Conservation (phyloP, 2,113 vertebrate species). For the Neolamprologus falcicula region DNA sequence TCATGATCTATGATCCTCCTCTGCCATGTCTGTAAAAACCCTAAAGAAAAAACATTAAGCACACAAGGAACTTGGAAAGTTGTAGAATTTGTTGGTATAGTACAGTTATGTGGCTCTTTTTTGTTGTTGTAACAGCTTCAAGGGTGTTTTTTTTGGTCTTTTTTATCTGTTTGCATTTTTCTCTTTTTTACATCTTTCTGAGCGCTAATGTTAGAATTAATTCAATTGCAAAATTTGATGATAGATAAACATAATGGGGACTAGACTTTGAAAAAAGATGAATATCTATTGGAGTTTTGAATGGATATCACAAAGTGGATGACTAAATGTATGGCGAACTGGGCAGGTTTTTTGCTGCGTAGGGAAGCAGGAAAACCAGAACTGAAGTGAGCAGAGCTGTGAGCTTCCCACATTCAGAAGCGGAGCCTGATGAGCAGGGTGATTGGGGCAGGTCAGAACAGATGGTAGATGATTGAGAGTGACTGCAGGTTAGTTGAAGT, state of each 20-base stretch:
- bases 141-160: not conserved
- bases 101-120: not conserved
- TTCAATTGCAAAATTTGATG: not conserved
- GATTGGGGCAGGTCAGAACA: not conserved
- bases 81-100: constrained; percentile 3
- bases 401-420: not conserved
- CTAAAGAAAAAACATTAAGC: not conserved
- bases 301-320: not conserved
- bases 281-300: not conserved
- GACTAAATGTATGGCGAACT: not conserved
- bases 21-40: not conserved
- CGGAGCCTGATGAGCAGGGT: not conserved
- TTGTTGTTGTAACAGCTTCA: not conserved
- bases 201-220: not conserved
- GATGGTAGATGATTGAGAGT: not conserved
- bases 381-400: not conserved
- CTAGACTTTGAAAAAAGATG: not conserved
- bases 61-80: not conserved
- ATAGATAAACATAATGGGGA: not conserved
- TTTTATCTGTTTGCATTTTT: not conserved
- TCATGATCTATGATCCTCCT: not conserved
- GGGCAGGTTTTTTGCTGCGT: not conserved
- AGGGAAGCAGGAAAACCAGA: not conserved
- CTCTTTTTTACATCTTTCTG: not conserved
- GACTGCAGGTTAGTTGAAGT: not conserved